A percentile compares a stretch with the other conserved stretches of the same genome.
phyloP scores from a whole-genome alignment of 2,113 vertebrate genomes.

The Sceloporus tristichus region DNA sequence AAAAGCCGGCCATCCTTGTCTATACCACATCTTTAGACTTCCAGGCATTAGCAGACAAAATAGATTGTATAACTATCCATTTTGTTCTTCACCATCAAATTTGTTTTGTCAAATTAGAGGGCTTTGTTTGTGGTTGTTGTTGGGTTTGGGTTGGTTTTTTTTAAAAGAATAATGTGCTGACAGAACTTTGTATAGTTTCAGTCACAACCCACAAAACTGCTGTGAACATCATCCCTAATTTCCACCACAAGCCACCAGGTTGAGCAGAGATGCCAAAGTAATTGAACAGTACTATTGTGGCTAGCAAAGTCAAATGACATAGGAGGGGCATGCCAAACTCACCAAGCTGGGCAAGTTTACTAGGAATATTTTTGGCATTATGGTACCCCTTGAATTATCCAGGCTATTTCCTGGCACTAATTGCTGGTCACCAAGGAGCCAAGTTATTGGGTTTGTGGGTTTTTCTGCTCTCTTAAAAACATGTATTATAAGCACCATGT shows the following conservation, averaged over 20 bases:
- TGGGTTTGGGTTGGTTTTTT: not conserved
- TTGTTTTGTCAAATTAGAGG: slow-evolving; percentile 17
- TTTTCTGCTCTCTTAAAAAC: slow-evolving; percentile 48
- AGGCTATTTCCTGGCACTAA: slow-evolving; percentile 57
- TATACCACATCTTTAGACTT: not conserved
- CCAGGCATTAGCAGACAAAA: not conserved
- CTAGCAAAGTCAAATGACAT: slow-evolving; percentile 38
- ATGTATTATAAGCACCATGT: slow-evolving; percentile 29
- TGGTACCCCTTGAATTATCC: slow-evolving; percentile 44
- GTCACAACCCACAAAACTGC: not conserved
- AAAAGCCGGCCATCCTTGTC: not conserved
- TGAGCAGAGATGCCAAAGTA: slow-evolving; percentile 36
- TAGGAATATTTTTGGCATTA: slow-evolving; percentile 47
- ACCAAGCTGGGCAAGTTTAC: slow-evolving; percentile 39
- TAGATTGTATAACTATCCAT: slow-evolving; percentile 20
- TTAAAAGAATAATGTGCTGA: slow-evolving; percentile 12
- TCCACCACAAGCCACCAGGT: slow-evolving; percentile 8
- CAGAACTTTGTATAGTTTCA: slow-evolving; percentile 33
- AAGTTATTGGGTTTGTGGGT: slow-evolving; percentile 45
- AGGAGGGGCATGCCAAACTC: slow-evolving; percentile 40
- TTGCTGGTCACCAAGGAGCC: slow-evolving; percentile 36
- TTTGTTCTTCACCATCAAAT: slow-evolving; percentile 21
- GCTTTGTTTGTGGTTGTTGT: slow-evolving; percentile 4
- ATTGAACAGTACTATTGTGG: slow-evolving; percentile 28
- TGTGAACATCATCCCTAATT: slow-evolving; percentile 38